Evolutionary conservation across 2,888 invertebrate genomes (phyloP), one percentile per base, ranked within the genome.

Genomic region (Mycalesis mineus): DNA sequence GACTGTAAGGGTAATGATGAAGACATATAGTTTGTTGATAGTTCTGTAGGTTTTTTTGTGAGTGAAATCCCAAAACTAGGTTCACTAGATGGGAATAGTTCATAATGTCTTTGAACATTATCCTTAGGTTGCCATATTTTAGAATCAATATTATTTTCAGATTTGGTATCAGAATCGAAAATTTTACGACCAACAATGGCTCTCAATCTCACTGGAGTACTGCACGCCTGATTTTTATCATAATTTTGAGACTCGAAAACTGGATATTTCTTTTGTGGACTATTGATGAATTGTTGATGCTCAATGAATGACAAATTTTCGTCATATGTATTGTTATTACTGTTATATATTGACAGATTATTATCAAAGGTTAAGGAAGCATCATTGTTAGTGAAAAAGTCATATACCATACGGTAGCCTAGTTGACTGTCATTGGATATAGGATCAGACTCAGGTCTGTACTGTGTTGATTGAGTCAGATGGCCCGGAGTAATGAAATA

Each of bases 151-250:
- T 63, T 55, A 8, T 36, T 15, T 42, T 40, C 45, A 37, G 28
- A 6, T 45, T 41, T 50, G 17, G 42, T 42, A 0, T n/a, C 7
- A 0, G 28, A 7, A 1, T 70, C 72, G 41, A 82, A 67, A 1
- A 86, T 75, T 52, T 79, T 84, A 29, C 87, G 67, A 2, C 87
- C 86, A 11, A 84, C 58, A 1, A 86, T 86, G 1, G 87, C 80
- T 0, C 84, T 1, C 1, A 44, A 31, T 8, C 44, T 54, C 9
- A 49, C 31, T 3, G 40, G 55, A 2, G 51, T 57, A 7, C 52
- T 42, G 17, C 15, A 7, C 7, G 33, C 50, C 13, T 37, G 15
- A 33, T 11, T 49, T 1, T 36, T 15, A 31, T 58, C 33, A 29
- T 42, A 37, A 51, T 33, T 40, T 29, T 22, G 44, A 2, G 31